These are phyloP conservation scores for Ranitomeya variabilis DNA, from an alignment of 2,113 vertebrate species.

Conservation along the genomic window DNA sequence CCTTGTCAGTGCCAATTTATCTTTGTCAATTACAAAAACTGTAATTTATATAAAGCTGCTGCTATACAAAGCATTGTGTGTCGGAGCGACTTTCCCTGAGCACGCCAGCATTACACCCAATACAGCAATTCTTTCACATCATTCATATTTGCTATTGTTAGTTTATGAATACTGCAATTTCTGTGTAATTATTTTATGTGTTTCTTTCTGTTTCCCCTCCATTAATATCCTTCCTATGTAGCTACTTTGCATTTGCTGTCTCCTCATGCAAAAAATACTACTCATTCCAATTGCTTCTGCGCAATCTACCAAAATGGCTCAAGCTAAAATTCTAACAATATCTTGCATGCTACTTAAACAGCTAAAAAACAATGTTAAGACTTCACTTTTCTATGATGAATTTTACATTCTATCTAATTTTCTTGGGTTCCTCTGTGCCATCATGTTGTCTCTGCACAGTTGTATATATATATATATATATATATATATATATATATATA, in stretches of 20 bases:
- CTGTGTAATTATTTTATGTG: slow-evolving; percentile 19
- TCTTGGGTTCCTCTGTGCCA: no score
- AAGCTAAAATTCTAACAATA: not conserved
- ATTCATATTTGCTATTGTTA: slow-evolving; percentile 36
- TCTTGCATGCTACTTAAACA: no score
- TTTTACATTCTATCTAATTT: no score
- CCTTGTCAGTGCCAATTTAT: slow-evolving; percentile 45
- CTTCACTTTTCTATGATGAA: no score
- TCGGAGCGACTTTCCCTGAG: slow-evolving; percentile 1
- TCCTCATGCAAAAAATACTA: not conserved
- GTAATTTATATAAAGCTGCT: slow-evolving; percentile 45
- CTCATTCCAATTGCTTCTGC: not conserved
- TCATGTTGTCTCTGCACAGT: no score
- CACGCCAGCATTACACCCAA: slow-evolving; percentile 13
- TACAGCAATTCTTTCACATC: slow-evolving; percentile 6
- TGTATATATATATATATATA: no score
- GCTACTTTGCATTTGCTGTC: not conserved
- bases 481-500: no score
- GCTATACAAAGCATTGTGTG: slow-evolving; percentile 29
- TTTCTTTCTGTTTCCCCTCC: slow-evolving; percentile 10
- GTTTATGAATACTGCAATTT: slow-evolving; percentile 10
- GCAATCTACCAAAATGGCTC: not conserved
- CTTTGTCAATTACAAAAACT: slow-evolving; percentile 47
- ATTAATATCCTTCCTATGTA: slow-evolving; percentile 1
- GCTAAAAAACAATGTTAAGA: no score